phyloP scores from a whole-genome alignment of 1,140 invertebrate species.

The Myzus persicae region DNA sequence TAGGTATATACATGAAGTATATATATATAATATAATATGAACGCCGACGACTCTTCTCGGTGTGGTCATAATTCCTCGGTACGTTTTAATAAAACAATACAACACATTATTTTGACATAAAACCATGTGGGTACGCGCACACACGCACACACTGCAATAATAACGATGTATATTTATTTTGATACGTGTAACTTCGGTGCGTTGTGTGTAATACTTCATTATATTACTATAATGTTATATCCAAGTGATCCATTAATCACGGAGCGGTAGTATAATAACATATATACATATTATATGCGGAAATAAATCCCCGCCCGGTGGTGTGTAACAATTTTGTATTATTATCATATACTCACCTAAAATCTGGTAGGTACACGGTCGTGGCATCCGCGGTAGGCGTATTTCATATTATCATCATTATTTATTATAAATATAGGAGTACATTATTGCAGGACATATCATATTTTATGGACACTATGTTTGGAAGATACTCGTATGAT shows the following conservation, averaged over 20 bases:
- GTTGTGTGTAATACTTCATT: background rate
- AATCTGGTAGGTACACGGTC: background rate
- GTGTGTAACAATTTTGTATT: background rate
- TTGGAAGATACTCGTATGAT: too few species aligned
- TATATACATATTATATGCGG: background rate
- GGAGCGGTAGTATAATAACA: background rate
- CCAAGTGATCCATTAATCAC: constrained; percentile 38
- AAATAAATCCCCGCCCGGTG: background rate
- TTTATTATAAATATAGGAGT: background rate
- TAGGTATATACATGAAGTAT: background rate
- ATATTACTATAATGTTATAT: background rate
- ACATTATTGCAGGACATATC: background rate
- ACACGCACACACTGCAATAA: background rate
- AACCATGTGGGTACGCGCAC: background rate
- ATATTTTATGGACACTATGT: too few species aligned
- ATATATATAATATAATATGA: background rate
- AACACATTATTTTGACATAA: constrained; percentile 38
- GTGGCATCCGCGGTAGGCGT: background rate
- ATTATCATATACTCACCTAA: background rate
- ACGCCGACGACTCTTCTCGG: background rate
- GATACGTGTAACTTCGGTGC: background rate
- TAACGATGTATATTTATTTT: background rate
- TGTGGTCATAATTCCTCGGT: constrained; percentile 31
- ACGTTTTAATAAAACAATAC: constrained; percentile 32
- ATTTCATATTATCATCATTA: background rate